phyloP scores from a whole-genome alignment of 2,113 vertebrate species.

The Gnathonemus echidnorhynchus region DNA sequence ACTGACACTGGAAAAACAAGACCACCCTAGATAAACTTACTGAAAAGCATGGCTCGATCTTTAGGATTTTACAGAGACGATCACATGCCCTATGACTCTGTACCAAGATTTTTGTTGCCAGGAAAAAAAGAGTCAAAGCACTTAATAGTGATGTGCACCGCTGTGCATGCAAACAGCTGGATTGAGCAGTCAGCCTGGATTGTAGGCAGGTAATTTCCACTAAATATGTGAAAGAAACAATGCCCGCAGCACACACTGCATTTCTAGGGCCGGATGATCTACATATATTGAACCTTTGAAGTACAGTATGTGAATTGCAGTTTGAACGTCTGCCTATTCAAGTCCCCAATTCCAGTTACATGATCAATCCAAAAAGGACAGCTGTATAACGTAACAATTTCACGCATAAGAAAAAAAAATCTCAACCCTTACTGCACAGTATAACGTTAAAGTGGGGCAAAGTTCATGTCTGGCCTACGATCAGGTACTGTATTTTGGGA shows the following conservation, averaged over 20 bases:
- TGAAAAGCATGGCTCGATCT: neutral
- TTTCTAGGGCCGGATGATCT: neutral
- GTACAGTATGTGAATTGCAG: neutral
- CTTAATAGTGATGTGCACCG: neutral
- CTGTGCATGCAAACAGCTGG: neutral
- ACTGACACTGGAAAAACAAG: neutral
- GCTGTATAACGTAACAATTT: neutral
- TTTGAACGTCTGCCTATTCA: neutral
- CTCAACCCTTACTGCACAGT: neutral
- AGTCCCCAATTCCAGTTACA: neutral
- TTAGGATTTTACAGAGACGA: neutral
- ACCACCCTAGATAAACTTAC: neutral
- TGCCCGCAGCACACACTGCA: neutral
- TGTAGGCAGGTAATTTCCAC: neutral
- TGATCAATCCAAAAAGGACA: neutral
- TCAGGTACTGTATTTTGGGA: neutral
- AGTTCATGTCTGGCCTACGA: neutral
- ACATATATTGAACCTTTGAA: neutral
- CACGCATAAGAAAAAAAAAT: neutral
- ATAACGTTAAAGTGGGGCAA: conserved; percentile 30
- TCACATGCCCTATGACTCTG: neutral
- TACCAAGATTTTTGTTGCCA: neutral
- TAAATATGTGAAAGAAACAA: neutral
- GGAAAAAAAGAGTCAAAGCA: neutral
- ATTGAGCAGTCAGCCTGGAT: too few relatives aligned